These are phyloP conservation scores for Chydorus sphaericus DNA, from an alignment of 2,888 invertebrate species.

Conservation along the genomic window DNA sequence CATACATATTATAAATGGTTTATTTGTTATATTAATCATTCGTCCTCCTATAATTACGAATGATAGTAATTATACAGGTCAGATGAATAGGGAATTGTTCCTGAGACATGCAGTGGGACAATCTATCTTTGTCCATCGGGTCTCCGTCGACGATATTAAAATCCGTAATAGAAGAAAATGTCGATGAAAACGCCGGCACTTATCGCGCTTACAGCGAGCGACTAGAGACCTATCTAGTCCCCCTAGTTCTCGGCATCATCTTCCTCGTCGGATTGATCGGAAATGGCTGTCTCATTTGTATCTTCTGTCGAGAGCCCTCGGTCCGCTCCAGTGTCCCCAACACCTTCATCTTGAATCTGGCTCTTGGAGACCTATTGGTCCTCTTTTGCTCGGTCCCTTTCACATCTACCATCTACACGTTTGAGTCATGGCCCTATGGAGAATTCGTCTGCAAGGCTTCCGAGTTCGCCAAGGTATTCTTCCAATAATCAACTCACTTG, in stretches of 20 bases:
- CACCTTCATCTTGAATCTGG: constrained; percentile 50
- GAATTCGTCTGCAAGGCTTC: constrained; percentile 59
- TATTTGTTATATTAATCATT: no score
- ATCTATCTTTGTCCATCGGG: no score
- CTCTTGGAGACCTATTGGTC: constrained; percentile 67
- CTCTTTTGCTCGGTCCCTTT: constrained; percentile 70
- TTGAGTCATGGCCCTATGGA: constrained; percentile 32
- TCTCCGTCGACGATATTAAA: no score
- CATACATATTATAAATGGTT: no score
- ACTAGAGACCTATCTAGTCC: constrained; percentile 62
- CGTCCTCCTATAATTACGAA: no score
- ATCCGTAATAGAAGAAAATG: no score
- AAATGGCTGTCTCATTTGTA: constrained; percentile 65
- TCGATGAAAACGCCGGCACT: constrained; percentile 14
- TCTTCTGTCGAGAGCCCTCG: constrained; percentile 57
- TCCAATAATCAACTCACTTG: no score
- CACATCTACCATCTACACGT: constrained; percentile 37
- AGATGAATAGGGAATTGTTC: no score
- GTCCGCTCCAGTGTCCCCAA: constrained; percentile 81
- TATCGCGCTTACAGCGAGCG: constrained; percentile 57
- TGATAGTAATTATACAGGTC: no score
- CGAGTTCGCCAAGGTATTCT: constrained; percentile 57
- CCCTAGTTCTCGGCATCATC: constrained; percentile 62
- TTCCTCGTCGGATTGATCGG: constrained; percentile 69
- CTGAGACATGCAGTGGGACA: no score